Conservation (phyloP, 23 tunicate species). For the Ciona savignyi region DNA sequence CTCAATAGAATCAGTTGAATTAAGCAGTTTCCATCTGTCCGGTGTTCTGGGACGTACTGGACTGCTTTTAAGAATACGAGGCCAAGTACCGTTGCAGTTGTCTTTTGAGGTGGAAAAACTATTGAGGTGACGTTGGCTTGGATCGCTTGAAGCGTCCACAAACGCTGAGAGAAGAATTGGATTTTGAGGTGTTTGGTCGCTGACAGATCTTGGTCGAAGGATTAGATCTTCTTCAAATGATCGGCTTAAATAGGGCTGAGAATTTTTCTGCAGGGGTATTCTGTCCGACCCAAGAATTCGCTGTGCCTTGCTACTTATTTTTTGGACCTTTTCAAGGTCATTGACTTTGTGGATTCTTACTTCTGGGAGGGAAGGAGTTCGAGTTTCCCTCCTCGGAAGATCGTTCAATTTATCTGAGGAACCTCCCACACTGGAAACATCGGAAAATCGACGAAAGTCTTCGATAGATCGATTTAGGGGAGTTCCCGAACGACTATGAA, state of each 20-base stretch:
- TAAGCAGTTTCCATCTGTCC: background rate
- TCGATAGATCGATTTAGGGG: conserved; percentile 38
- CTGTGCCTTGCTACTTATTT: background rate
- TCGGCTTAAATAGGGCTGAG: background rate
- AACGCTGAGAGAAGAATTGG: background rate
- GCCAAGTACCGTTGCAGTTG: background rate
- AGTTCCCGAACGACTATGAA: conserved; percentile 23
- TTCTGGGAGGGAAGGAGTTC: conserved; percentile 1
- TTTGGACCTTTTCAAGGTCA: background rate
- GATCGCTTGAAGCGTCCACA: background rate
- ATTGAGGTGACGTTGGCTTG: background rate
- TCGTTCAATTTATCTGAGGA: conserved; percentile 1
- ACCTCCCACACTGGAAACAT: conserved; percentile 11
- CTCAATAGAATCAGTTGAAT: background rate
- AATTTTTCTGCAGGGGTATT: background rate
- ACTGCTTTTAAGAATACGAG: background rate
- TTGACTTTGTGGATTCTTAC: background rate
- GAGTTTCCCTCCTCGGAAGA: background rate
- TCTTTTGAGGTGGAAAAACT: background rate
- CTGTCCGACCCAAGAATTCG: background rate
- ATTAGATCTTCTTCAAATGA: background rate
- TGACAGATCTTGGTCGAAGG: background rate
- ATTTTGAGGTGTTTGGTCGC: background rate
- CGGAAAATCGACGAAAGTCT: background rate
- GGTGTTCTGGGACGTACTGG: background rate